These are phyloP conservation scores for Mesoclemmys tuberculata DNA, from an alignment of 2,113 vertebrate species.

Conservation along the genomic window DNA sequence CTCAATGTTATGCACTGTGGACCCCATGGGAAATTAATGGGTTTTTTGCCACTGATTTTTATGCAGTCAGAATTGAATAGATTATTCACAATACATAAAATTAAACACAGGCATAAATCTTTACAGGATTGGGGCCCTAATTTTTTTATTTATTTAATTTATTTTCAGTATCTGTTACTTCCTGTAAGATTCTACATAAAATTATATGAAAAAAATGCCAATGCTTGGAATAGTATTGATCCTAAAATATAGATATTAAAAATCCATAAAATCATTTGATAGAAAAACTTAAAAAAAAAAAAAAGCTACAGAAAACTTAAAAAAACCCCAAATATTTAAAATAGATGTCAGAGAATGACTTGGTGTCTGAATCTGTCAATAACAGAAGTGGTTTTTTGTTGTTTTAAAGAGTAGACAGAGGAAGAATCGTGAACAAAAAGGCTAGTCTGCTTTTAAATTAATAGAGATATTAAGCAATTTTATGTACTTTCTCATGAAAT, in stretches of 20 bases:
- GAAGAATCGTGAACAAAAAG: background rate
- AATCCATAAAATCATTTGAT: conserved; percentile 23
- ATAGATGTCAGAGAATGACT: background rate
- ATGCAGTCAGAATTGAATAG: background rate
- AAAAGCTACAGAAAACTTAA: background rate
- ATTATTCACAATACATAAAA: background rate
- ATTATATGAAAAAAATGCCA: background rate
- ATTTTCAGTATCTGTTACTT: background rate
- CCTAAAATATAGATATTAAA: background rate
- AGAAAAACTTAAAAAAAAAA: background rate
- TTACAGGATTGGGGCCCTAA: background rate
- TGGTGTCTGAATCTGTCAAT: background rate
- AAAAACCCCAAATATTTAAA: background rate
- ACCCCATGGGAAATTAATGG: background rate
- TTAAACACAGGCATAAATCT: background rate
- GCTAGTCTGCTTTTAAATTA: background rate
- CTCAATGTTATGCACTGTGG: background rate
- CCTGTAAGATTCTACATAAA: background rate
- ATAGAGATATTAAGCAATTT: background rate
- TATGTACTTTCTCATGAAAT: background rate
- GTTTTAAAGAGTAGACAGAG: background rate
- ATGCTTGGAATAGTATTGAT: background rate
- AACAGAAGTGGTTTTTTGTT: background rate
- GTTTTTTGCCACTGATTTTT: background rate
- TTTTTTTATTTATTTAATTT: background rate